These are phyloP conservation scores for Habropoda laboriosa DNA, from an alignment of 1,140 invertebrate species.

Conservation along the genomic window DNA sequence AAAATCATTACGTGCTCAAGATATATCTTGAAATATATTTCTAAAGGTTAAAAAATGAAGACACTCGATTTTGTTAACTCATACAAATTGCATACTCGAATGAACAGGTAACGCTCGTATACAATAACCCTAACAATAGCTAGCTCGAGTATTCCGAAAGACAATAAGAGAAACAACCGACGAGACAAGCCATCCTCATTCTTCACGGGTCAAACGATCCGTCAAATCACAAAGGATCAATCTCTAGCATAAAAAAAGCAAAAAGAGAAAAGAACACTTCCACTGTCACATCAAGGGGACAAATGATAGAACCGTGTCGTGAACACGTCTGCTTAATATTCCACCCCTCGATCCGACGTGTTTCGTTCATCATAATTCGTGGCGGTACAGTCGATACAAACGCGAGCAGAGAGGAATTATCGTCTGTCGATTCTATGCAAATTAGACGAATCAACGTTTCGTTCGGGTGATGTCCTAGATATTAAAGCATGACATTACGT, in stretches of 20 bases:
- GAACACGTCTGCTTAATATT: slow-evolving; percentile 18
- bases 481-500: slow-evolving; percentile 5
- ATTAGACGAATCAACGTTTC: neutral
- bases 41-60: too few relatives aligned
- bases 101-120: too few relatives aligned
- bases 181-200: neutral
- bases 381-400: slow-evolving; percentile 6
- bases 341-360: neutral
- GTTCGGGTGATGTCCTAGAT: neutral
- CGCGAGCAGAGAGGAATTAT: neutral
- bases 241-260: neutral
- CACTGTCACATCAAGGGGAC: neutral
- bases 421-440: slow-evolving; percentile 18
- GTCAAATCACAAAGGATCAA: neutral
- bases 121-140: too few relatives aligned
- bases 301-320: slow-evolving; percentile 4
- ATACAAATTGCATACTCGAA: too few relatives aligned
- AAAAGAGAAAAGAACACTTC: neutral
- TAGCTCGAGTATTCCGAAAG: neutral
- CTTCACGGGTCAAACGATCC: neutral
- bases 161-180: neutral
- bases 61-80: too few relatives aligned
- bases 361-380: slow-evolving; percentile 7
- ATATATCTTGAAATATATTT: too few relatives aligned
- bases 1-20: too few relatives aligned